Conservation (phyloP, 1,140 invertebrate genomes). For the Drosophila melanica region DNA sequence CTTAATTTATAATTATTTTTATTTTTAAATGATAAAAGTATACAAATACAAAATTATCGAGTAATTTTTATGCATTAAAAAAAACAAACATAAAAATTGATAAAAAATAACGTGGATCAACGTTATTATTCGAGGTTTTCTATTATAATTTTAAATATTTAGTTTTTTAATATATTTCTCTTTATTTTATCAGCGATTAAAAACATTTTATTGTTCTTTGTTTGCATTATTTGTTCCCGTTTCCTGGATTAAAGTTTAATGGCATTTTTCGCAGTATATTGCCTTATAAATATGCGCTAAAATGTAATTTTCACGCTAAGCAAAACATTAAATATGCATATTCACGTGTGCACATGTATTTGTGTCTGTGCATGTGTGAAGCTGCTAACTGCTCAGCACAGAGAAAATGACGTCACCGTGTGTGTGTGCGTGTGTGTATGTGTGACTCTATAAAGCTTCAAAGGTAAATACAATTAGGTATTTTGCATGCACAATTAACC, state of each 20-base stretch:
- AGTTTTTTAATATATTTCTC: no score
- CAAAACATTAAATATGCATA: slow-evolving; percentile 35
- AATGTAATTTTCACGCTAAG: slow-evolving; percentile 45
- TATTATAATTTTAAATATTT: no score
- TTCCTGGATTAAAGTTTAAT: neutral
- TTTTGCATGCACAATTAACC: slow-evolving; percentile 62
- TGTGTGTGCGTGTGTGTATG: neutral
- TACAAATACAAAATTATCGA: no score
- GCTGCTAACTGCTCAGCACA: neutral
- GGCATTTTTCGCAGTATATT: slow-evolving; percentile 22
- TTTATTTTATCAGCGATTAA: no score
- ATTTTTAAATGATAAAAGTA: neutral
- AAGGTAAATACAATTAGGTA: slow-evolving; percentile 40
- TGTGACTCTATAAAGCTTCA: neutral
- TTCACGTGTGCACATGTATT: slow-evolving; percentile 7
- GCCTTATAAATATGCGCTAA: slow-evolving; percentile 51
- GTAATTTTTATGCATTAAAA: no score
- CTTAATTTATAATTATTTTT: neutral
- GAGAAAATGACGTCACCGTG: slow-evolving; percentile 20
- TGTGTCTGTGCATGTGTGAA: slow-evolving; percentile 1
- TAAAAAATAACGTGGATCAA: no score
- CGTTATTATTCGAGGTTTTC: no score
- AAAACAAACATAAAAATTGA: no score
- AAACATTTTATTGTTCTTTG: no score
- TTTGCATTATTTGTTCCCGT: neutral